These are phyloP conservation scores for Myocastor coypus DNA, from an alignment of 2,113 vertebrate species.

Conservation along the genomic window DNA sequence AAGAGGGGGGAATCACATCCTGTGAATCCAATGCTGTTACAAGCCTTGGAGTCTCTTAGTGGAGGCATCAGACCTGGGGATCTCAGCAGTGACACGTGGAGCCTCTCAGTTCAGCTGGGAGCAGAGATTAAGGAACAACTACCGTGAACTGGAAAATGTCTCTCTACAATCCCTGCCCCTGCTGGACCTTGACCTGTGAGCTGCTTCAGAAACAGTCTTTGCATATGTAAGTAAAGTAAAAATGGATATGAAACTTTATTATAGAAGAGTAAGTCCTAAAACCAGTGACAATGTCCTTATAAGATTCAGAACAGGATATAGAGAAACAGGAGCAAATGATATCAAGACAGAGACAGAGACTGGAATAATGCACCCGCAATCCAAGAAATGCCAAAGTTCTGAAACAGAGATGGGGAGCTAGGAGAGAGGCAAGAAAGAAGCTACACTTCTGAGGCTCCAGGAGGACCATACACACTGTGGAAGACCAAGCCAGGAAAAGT, in stretches of 20 bases:
- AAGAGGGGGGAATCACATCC: neutral
- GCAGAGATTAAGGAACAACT: no score
- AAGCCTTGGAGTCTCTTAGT: neutral
- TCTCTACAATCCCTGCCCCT: neutral
- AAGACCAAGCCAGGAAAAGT: neutral
- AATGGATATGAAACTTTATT: neutral
- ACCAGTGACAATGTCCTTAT: neutral
- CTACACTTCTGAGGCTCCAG: neutral
- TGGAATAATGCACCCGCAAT: neutral
- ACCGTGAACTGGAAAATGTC: neutral
- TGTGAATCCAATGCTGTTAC: neutral
- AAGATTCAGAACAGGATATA: neutral
- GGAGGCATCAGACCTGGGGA: neutral
- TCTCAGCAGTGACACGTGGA: neutral
- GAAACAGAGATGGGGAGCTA: neutral
- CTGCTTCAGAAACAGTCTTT: neutral
- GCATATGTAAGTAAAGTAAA: neutral
- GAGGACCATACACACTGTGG: neutral
- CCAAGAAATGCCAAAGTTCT: neutral
- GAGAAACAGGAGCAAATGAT: neutral
- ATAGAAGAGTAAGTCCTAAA: neutral
- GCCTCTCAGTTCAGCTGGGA: neutral
- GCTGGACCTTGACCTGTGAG: neutral
- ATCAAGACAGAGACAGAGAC: neutral
- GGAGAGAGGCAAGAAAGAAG: no score